Percentiles rank a stretch among this genome's conserved stretches.
phyloP scores from a whole-genome alignment of 1,140 invertebrate genomes.

The Tribolium madens region DNA sequence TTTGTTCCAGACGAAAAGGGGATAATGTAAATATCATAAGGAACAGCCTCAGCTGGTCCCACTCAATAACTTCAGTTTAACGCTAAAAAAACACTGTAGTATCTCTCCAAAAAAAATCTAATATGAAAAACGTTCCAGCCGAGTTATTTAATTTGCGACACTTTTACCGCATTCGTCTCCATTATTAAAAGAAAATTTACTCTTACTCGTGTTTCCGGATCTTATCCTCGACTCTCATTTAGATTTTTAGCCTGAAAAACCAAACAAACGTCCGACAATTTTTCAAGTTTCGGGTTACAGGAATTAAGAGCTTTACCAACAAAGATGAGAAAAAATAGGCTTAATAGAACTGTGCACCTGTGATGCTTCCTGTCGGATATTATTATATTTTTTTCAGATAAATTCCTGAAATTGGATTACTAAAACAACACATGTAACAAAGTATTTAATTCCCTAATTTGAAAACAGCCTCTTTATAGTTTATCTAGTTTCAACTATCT shows the following conservation, averaged over 20 bases:
- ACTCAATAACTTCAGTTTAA: conserved; percentile 6
- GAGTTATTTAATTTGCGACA: conserved; percentile 28
- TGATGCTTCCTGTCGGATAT: neutral
- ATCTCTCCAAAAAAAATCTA: conserved; percentile 6
- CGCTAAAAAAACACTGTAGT: neutral
- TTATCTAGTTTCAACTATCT: too few species aligned
- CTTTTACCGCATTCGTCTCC: conserved; percentile 9
- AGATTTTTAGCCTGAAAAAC: conserved; percentile 4
- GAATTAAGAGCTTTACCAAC: neutral
- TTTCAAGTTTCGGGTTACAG: neutral
- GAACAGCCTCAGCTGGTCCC: conserved; percentile 22
- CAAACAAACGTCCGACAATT: conserved; percentile 1
- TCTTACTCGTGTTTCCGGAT: conserved; percentile 9
- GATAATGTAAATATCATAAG: conserved; percentile 38
- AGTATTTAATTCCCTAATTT: too few species aligned
- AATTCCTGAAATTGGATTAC: neutral
- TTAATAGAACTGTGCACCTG: neutral
- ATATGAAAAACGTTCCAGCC: neutral
- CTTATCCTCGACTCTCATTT: neutral
- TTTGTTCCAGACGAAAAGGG: conserved; percentile 13
- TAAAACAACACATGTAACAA: neutral
- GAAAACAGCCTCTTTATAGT: too few species aligned
- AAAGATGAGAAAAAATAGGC: neutral
- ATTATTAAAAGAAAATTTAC: conserved; percentile 8
- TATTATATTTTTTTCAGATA: neutral